Percentiles rank a stretch among this genome's conserved stretches.
Evolutionary conservation across 35 echinoderm and acorn worm genomes (phyloP).

Genomic region (Hemicentrotus pulcherrimus): DNA sequence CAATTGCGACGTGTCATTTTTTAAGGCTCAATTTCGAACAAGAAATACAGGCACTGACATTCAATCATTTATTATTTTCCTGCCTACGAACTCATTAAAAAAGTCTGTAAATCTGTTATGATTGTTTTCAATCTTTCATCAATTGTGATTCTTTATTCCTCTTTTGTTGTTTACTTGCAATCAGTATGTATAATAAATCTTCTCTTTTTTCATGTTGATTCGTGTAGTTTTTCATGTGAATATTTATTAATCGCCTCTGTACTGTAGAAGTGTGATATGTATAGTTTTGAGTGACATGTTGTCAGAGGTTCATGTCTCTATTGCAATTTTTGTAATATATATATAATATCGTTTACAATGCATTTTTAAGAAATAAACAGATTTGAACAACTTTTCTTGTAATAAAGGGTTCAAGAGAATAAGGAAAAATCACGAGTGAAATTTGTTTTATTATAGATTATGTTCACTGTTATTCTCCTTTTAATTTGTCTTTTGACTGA

Average conservation of each 20-base stretch:
- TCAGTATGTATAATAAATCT: background rate
- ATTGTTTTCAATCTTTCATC: background rate
- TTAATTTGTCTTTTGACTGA: background rate
- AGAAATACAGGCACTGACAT: background rate
- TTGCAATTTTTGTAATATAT: conserved; percentile 35
- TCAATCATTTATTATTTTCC: background rate
- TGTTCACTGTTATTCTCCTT: background rate
- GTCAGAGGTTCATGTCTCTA: conserved; percentile 19
- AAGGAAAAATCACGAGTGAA: conserved; percentile 2
- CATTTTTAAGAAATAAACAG: conserved; percentile 30
- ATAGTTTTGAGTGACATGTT: conserved; percentile 33
- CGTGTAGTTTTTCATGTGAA: conserved; percentile 23
- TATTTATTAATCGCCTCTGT: conserved; percentile 26
- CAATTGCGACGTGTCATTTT: background rate
- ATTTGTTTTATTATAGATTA: background rate
- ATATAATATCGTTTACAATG: conserved; percentile 41
- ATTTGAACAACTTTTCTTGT: conserved; percentile 41
- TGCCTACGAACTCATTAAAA: background rate
- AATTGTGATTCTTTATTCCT: background rate
- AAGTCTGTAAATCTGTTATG: background rate
- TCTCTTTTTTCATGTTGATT: conserved; percentile 8
- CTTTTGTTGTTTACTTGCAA: background rate
- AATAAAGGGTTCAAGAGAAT: conserved; percentile 27
- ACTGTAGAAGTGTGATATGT: conserved; percentile 31
- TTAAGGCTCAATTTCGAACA: background rate